Base-by-base conservation (phyloP, 2,888 invertebrate genomes). In the Cloeon dipterum region DNA sequence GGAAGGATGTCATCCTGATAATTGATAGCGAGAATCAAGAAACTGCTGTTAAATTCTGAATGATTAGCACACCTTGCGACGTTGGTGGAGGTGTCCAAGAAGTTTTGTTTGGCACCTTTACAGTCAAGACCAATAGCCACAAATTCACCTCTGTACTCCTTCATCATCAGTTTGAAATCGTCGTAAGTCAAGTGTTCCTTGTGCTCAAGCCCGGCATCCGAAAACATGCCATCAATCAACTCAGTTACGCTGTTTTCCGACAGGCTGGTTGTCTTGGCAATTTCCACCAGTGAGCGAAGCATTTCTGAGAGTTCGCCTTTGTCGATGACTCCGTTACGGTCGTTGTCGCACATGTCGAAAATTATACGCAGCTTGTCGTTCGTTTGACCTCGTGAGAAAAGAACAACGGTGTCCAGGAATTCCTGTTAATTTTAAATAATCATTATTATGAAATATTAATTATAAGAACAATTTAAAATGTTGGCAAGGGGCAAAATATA, bases 271-370 rank as follows among this genome's bases (percentile, higher is more conserved):
- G 89, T 89, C 45, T 88, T 66, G 0, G 89, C 89, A 39, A 91
- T 89, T 57, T 89, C 89, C 1, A 91, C 89, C 20, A 91, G 58
- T 0, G 89, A 89, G 16, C 88, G 64, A 50, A 94, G 61, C 82
- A 94, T 89, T 54, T 89, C 88, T 17, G 83, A 86, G 16, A 94
- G 62, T 52, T 93, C 91, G 2, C 73, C 77, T 50, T 91, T 89
- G 50, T 91, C 89, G 40, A 93, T 93, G 1, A 86, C 83, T 0
- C 91, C 88, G 48, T 88, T 88, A 13, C 85, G 70, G 52, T 93
- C 86, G 47, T 88, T 83, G 52, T 93, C 93, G 49, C 93, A 93
- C 93, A 94, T 93, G 54, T 93, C 88, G 52, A 93, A 93, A 44
- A 94, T 86, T 21, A 93, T 89, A 4, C 89, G 66, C 23, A 93